Base-by-base conservation (phyloP, 2,113 vertebrate genomes). In the Callipepla californica region DNA sequence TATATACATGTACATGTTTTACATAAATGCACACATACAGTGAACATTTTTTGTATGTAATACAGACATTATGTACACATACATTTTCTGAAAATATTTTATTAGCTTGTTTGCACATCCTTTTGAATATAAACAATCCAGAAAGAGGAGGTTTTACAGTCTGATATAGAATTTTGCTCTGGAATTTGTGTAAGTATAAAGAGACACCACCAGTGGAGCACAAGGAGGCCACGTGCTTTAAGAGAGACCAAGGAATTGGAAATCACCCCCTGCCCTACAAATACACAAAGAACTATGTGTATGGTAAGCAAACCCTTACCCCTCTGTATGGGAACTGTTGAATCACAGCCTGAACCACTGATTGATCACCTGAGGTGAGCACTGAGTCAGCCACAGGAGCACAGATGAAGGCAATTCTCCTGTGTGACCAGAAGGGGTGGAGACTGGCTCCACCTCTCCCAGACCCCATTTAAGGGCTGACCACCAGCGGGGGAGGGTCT, bases 1-100 rank as follows among this genome's bases (percentile, higher is more conserved):
- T 40, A 58, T 3, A 14, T 4, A 44, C 1, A 3, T 1, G 6
- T 40, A 50, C 2, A 1, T 13, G 11, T n/a, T 80, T 70, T 57
- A 47, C 13, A 68, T 13, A 77, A 58, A 51, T 23, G 44, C 32
- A 47, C 1, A 73, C 10, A 50, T 21, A 32, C 8, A 57, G 42
- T 5, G 69, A 19, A 6, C 14, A 25, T 13, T 30, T 22, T 2
- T 6, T 57, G 18, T 48, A 32, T 38, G 11, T 34, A 70, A 84
- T 28, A 59, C 11, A 16, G 8, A 32, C 14, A 63, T 40, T 11
- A 62, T 6, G 2, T 30, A 48, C 21, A 58, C 7, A 12, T 8
- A n/a, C 3, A 48, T 78, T 77, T 21, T 28, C n/a, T 16, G 2
- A 42, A 87, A 80, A 58, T 53, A 80, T 21, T 68, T 87, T 57